phyloP scores from a whole-genome alignment of 1,140 invertebrate genomes.

The Hirudo medicinalis region DNA sequence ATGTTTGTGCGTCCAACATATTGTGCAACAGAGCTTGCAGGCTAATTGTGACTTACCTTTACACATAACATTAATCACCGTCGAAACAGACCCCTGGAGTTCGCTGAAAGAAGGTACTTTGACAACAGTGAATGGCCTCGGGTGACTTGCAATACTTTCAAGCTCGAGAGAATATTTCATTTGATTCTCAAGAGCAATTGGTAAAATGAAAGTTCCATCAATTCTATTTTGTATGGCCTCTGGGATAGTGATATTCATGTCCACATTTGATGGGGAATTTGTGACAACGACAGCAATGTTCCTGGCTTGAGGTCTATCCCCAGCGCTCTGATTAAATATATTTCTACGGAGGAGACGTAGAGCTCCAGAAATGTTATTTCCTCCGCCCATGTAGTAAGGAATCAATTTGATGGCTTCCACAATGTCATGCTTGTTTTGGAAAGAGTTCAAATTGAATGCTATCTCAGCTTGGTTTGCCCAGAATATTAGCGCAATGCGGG shows the following conservation, averaged over 20 bases:
- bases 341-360: constrained; percentile 10
- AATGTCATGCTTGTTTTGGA: constrained; percentile 18
- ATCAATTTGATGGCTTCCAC: constrained; percentile 18
- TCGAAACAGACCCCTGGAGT: neutral
- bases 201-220: neutral
- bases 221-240: constrained; percentile 12
- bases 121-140: constrained; percentile 17
- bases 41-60: constrained; percentile 1
- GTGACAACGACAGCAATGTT: constrained; percentile 22
- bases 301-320: constrained; percentile 17
- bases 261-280: constrained; percentile 17
- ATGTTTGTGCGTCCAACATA: neutral
- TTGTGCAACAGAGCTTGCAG: neutral
- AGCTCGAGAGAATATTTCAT: constrained; percentile 16
- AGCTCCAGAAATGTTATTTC: constrained; percentile 19
- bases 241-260: constrained; percentile 14
- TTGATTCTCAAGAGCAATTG: neutral
- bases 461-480: constrained; percentile 15
- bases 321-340: constrained; percentile 11
- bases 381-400: constrained; percentile 14
- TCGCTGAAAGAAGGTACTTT: neutral
- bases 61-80: neutral
- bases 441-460: constrained; percentile 17
- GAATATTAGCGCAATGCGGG: constrained; percentile 6
- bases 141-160: constrained; percentile 22